phyloP scores from a whole-genome alignment of 64 coral and sea anemone genomes.

The Anthopleura sola region DNA sequence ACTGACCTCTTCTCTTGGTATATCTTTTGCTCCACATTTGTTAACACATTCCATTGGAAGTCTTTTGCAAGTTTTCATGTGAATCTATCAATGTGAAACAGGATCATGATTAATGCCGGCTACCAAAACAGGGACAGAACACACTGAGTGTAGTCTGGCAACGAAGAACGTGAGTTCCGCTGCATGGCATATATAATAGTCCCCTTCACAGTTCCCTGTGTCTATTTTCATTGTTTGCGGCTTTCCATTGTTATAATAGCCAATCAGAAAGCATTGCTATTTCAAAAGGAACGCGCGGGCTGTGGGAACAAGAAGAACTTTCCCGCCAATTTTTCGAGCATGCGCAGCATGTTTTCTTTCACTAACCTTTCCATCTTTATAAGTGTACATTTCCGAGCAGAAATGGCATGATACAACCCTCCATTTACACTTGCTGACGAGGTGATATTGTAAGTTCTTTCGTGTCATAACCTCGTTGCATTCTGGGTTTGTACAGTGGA shows the following conservation, averaged over 20 bases:
- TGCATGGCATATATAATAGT: no score
- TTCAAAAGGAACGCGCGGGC: no score
- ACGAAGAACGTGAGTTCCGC: no score
- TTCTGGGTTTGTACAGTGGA: conserved; percentile 90
- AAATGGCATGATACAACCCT: conserved; percentile 89
- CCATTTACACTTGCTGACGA: conserved; percentile 91
- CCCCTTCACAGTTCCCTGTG: no score
- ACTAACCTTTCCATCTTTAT: conserved; percentile 95
- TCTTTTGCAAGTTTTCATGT: conserved; percentile 92
- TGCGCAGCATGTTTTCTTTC: neutral
- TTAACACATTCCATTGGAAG: conserved; percentile 92
- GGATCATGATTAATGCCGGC: neutral
- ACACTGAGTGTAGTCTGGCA: no score
- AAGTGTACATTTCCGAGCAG: conserved; percentile 88
- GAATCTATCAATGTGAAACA: conserved; percentile 31
- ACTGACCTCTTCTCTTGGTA: conserved; percentile 92
- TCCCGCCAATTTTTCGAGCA: neutral
- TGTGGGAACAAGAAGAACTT: no score
- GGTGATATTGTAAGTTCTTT: conserved; percentile 80
- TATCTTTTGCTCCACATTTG: conserved; percentile 94
- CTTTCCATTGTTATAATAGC: no score
- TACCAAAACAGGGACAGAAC: neutral
- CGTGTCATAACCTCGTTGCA: conserved; percentile 84
- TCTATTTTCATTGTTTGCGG: no score
- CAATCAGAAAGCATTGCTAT: no score